Conservation (phyloP, 2,888 invertebrate species). For the Gerris lacustris region DNA sequence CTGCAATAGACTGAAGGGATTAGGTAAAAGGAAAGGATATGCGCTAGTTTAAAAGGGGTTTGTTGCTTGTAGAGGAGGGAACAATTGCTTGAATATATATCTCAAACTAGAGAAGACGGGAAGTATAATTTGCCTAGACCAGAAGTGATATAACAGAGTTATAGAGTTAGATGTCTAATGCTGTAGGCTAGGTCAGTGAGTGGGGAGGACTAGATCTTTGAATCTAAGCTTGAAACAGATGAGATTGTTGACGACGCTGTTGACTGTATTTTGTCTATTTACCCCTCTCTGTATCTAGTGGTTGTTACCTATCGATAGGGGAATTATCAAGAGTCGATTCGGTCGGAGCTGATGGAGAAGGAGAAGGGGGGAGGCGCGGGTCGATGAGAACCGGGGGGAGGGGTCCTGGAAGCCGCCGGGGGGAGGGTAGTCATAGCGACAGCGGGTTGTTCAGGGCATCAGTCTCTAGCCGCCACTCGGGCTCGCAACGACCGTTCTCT, state of each 20-base stretch:
- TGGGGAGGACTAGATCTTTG: no score
- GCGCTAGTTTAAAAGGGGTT: no score
- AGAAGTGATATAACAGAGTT: no score
- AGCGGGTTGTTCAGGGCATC: conserved; percentile 1
- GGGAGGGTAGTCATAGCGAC: conserved; percentile 3
- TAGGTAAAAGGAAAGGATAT: no score
- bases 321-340: conserved; percentile 5
- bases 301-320: not conserved
- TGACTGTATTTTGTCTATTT: not conserved
- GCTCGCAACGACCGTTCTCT: not conserved
- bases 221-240: not conserved
- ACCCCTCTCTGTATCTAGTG: not conserved
- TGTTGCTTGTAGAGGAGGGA: no score
- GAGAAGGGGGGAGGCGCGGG: not conserved
- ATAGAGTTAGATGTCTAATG: no score
- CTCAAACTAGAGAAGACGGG: no score
- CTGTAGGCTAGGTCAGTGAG: no score
- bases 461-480: not conserved
- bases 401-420: not conserved
- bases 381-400: not conserved
- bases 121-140: no score
- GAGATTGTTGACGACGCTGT: not conserved
- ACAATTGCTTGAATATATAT: no score
- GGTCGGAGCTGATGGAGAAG: not conserved
- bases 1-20: no score